A percentile compares a stretch with the other conserved stretches of the same genome.
phyloP scores from a whole-genome alignment of 2,113 vertebrate species.

The Hemiscyllium ocellatum region DNA sequence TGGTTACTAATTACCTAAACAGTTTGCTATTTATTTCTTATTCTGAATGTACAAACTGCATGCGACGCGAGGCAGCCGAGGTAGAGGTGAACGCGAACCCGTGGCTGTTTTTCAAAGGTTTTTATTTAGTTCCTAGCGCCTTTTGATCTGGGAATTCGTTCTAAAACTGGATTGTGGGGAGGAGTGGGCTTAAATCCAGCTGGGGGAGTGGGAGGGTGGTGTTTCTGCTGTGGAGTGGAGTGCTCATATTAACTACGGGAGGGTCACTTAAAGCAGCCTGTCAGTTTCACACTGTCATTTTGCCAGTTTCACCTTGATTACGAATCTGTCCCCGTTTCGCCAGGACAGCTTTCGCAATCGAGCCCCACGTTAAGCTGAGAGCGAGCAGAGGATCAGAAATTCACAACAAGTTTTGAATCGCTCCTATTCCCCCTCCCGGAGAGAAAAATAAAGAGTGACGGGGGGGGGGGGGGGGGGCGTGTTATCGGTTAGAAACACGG shows the following conservation, averaged over 20 bases:
- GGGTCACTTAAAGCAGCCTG: neutral
- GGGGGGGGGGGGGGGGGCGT: too few species aligned
- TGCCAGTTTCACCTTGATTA: neutral
- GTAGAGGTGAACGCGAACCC: neutral
- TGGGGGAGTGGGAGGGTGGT: neutral
- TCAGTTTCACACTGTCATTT: neutral
- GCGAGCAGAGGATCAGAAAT: too few species aligned
- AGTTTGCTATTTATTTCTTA: slow-evolving; percentile 54
- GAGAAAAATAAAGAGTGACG: neutral
- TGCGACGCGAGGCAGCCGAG: slow-evolving; percentile 38
- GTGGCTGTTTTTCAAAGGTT: neutral
- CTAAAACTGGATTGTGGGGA: neutral
- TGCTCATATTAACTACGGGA: neutral
- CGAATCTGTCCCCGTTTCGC: neutral
- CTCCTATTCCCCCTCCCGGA: neutral
- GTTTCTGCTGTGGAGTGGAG: neutral
- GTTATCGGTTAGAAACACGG: neutral
- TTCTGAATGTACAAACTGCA: slow-evolving; percentile 56
- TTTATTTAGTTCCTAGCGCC: neutral
- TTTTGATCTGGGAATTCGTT: neutral
- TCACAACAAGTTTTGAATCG: too few species aligned
- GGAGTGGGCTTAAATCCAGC: neutral
- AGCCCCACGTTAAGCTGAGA: too few species aligned
- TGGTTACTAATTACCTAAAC: slow-evolving; percentile 67
- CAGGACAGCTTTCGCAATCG: too few species aligned